These are phyloP conservation scores for Clivina fossor DNA, from an alignment of 2,888 invertebrate genomes.

Conservation along the genomic window DNA sequence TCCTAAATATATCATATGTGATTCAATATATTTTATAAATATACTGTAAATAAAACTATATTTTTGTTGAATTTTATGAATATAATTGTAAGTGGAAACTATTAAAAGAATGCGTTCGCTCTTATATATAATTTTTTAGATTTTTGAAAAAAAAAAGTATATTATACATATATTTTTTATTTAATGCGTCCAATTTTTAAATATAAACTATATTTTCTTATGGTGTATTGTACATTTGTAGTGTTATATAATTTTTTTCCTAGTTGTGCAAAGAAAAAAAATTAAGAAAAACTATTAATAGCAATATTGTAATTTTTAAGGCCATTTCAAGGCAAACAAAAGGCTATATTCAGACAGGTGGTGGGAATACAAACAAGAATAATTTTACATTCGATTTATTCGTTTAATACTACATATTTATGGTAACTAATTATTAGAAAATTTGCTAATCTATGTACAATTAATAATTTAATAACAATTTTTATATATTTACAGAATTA, in stretches of 20 bases:
- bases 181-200: conserved; percentile 34
- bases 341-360: no score
- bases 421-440: no score
- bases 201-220: conserved; percentile 34
- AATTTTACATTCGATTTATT: no score
- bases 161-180: conserved; percentile 35
- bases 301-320: no score
- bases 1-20: conserved; percentile 35
- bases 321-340: no score
- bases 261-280: conserved; percentile 20
- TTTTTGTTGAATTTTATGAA: conserved; percentile 35
- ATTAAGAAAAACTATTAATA: no score
- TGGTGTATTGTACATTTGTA: conserved; percentile 32
- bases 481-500: no score
- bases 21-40: conserved; percentile 35
- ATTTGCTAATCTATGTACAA: no score
- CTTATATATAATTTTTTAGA: conserved; percentile 34
- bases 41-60: conserved; percentile 33
- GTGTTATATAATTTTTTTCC: conserved; percentile 29
- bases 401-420: no score
- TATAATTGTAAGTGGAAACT: conserved; percentile 30
- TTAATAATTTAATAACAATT: no score
- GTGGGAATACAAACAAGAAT: no score
- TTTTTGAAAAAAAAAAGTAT: no score
- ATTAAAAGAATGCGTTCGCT: conserved; percentile 24